Base-by-base conservation (phyloP, 1,140 invertebrate species). In the Proctacanthus coquilletti region DNA sequence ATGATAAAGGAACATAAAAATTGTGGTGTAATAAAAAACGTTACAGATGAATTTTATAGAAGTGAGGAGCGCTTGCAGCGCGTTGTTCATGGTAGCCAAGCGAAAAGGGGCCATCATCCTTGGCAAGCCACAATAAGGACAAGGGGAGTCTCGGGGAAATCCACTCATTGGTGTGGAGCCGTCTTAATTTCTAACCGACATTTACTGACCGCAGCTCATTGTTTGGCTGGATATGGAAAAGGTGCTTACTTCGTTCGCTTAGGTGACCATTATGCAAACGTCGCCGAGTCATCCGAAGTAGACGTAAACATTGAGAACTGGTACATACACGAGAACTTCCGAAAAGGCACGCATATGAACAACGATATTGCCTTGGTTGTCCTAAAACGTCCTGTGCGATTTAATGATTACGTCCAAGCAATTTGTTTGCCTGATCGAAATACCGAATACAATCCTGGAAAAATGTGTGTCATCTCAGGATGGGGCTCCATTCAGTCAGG, bases 171-270 rank as follows among this genome's bases (percentile, higher is more conserved):
- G 74, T 87, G 83, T 50, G 83, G 83, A 2, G 83, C 77, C 0
- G 74, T 82, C 3, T 65, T 87, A 3, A 62, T 87, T 18, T 72
- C 70, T 9, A 65, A 74, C 19, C 54, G 70, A 27, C 77, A 80
- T 53, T 63, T 85, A 5, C 54, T 87, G 3, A 84, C 80, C n/a
- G 81, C 82, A 1, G 82, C 79, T 1, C 83, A 86, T 54, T 87
- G 83, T 50, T 60, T 85, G 9, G 60, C 69, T 41, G 75, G 77
- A 4, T 78, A 73, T 49, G 64, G 68, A 5, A 77, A 78, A 52
- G 69, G 69, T 4, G 66, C 67, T 0, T 82, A 78, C 44, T 67
- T 77, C 31, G 61, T 83, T 3, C 65, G 77, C 10, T 69, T 77
- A 23, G 80, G 79, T 8, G 80, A 83, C 63, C 77, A 76, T 44